Conservation (phyloP, 64 coral and sea anemone species). For the Anthopleura sola region DNA sequence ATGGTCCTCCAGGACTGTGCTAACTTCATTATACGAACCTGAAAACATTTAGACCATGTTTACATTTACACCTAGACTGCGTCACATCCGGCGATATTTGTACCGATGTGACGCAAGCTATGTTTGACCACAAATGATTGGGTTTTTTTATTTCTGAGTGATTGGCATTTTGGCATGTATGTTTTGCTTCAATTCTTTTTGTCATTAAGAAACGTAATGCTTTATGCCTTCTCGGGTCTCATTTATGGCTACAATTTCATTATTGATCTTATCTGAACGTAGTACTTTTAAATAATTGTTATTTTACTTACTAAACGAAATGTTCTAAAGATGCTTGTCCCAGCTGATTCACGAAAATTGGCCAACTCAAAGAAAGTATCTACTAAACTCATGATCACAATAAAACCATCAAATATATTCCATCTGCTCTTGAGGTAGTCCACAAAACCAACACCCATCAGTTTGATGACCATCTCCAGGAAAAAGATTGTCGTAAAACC, state of each 20-base stretch:
- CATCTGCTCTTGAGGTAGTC: slow-evolving; percentile 74
- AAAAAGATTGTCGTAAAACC: slow-evolving; percentile 65
- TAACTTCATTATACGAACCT: slow-evolving; percentile 75
- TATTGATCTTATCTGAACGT: too few species aligned
- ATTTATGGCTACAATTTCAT: too few species aligned
- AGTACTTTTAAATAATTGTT: too few species aligned
- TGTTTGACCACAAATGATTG: not conserved
- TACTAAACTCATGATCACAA: slow-evolving; percentile 65
- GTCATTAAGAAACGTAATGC: too few species aligned
- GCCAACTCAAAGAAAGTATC: slow-evolving; percentile 41
- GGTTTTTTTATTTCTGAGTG: not conserved
- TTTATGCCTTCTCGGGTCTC: too few species aligned
- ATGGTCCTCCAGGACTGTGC: slow-evolving; percentile 87
- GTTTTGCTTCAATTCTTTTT: too few species aligned
- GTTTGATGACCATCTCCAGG: slow-evolving; percentile 72
- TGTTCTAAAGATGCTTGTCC: slow-evolving; percentile 71
- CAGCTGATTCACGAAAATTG: slow-evolving; percentile 17
- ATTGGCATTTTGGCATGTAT: not conserved
- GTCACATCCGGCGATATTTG: too few species aligned
- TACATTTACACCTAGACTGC: too few species aligned
- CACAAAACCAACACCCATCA: slow-evolving; percentile 62
- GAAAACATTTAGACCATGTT: not conserved
- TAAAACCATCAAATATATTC: slow-evolving; percentile 85
- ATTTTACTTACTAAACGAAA: slow-evolving; percentile 75
- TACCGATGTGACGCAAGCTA: too few species aligned